phyloP scores from a whole-genome alignment of 2,113 vertebrate genomes.

The Cyanoramphus novaezelandiae region DNA sequence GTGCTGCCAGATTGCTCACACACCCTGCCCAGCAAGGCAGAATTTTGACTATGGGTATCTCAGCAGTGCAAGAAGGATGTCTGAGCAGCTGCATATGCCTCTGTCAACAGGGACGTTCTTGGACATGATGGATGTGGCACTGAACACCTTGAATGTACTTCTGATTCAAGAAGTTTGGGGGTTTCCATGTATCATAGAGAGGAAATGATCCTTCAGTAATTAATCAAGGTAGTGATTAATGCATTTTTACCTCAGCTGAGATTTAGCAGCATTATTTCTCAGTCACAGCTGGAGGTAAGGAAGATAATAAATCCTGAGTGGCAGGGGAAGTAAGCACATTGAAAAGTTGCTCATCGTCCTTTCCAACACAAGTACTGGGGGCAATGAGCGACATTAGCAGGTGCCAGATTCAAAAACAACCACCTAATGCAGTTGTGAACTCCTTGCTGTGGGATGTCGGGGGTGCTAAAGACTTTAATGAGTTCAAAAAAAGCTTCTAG shows the following conservation, averaged over 20 bases:
- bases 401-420: not conserved
- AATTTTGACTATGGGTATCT: not conserved
- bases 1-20: not conserved
- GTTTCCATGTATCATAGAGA: slow-evolving; percentile 41
- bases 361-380: not conserved
- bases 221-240: slow-evolving; percentile 61
- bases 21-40: not conserved
- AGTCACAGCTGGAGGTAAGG: slow-evolving; percentile 47
- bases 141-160: slow-evolving; percentile 42
- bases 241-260: slow-evolving; percentile 31
- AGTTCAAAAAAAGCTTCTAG: not conserved
- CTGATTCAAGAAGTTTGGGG: slow-evolving; percentile 53
- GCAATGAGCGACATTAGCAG: not conserved
- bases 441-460: not conserved
- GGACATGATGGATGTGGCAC: slow-evolving; percentile 41
- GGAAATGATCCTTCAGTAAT: slow-evolving; percentile 59
- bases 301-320: slow-evolving; percentile 53
- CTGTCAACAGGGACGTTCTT: not conserved
- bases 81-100: not conserved
- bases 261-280: slow-evolving; percentile 47
- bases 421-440: not conserved
- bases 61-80: not conserved
- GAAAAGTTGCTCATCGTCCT: slow-evolving; percentile 13
- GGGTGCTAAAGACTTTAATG: not conserved
- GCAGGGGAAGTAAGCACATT: not conserved